phyloP scores from a whole-genome alignment of 2,888 invertebrate species.

The Sarcophaga carnaria region DNA sequence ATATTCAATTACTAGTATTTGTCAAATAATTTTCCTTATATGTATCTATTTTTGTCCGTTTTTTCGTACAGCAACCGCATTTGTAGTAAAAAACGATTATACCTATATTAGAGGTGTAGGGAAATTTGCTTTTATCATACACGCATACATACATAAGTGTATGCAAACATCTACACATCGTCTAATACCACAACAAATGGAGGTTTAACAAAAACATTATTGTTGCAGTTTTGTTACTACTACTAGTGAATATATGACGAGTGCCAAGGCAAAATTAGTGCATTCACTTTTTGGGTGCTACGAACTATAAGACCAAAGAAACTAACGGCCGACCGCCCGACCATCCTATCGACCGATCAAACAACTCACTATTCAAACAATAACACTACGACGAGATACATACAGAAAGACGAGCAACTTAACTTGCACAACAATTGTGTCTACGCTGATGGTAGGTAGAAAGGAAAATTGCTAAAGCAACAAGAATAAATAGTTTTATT shows the following conservation, averaged over 20 bases:
- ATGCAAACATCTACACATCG: conserved; percentile 7
- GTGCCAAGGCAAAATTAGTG: conserved; percentile 80
- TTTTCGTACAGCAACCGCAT: conserved; percentile 15
- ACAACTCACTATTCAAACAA: conserved; percentile 24
- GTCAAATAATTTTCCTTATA: conserved; percentile 1
- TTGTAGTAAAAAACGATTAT: conserved; percentile 33
- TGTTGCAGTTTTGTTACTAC: conserved; percentile 52
- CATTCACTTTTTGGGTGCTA: conserved; percentile 77
- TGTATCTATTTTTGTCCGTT: conserved; percentile 1
- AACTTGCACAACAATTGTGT: conserved; percentile 47
- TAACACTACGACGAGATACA: conserved; percentile 16
- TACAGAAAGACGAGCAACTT: conserved; percentile 53
- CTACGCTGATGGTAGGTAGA: conserved; percentile 33
- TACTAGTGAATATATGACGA: conserved; percentile 71
- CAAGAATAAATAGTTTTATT: conserved; percentile 17
- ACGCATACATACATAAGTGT: conserved; percentile 2
- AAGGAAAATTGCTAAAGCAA: conserved; percentile 33
- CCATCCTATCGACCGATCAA: conserved; percentile 58
- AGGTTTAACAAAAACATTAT: conserved; percentile 42
- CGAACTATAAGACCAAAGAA: conserved; percentile 57
- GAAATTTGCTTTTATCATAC: conserved; percentile 9
- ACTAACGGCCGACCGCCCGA: conserved; percentile 48
- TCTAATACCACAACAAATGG: conserved; percentile 41
- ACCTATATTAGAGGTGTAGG: conserved; percentile 31
- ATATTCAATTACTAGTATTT: conserved; percentile 17